Evolutionary conservation across 2,113 vertebrate species (phyloP).

Genomic region (Polypterus bichir): DNA sequence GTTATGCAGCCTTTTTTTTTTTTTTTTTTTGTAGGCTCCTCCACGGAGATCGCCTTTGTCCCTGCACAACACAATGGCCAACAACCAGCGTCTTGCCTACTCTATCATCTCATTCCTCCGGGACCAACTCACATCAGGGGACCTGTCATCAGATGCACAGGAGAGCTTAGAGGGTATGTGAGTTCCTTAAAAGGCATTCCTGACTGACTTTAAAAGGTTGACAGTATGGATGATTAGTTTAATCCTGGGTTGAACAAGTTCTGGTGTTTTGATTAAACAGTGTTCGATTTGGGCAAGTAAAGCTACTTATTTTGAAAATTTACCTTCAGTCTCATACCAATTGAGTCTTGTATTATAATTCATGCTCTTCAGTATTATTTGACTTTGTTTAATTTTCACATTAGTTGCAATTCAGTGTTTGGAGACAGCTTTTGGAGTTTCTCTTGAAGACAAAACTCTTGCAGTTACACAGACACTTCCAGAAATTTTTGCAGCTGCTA

Average conservation of each 20-base stretch:
- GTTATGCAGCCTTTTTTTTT: not conserved
- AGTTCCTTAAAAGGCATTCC: not conserved
- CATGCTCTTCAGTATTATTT: too few relatives aligned
- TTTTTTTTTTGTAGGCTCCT: not conserved
- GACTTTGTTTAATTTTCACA: not conserved
- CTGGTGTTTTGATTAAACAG: too few relatives aligned
- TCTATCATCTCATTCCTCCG: conserved; percentile 90
- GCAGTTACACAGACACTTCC: conserved; percentile 67
- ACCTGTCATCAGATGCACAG: conserved; percentile 70
- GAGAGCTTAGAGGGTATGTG: conserved; percentile 87
- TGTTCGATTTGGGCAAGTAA: too few relatives aligned
- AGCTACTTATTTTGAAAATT: too few relatives aligned
- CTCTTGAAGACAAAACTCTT: conserved; percentile 63
- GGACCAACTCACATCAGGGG: conserved; percentile 65
- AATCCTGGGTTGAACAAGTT: too few relatives aligned
- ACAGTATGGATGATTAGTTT: too few relatives aligned
- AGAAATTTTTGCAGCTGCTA: conserved; percentile 65
- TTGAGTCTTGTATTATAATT: too few relatives aligned
- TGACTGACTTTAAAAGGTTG: not conserved
- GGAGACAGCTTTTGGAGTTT: conserved; percentile 84
- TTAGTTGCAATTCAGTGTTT: conserved; percentile 91
- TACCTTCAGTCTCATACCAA: too few relatives aligned
- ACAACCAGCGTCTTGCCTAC: conserved; percentile 77
- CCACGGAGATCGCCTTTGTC: too few relatives aligned
- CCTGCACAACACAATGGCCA: conserved; percentile 55